Evolutionary conservation across 2,113 vertebrate genomes (phyloP).

Genomic region (Aythya baeri): DNA sequence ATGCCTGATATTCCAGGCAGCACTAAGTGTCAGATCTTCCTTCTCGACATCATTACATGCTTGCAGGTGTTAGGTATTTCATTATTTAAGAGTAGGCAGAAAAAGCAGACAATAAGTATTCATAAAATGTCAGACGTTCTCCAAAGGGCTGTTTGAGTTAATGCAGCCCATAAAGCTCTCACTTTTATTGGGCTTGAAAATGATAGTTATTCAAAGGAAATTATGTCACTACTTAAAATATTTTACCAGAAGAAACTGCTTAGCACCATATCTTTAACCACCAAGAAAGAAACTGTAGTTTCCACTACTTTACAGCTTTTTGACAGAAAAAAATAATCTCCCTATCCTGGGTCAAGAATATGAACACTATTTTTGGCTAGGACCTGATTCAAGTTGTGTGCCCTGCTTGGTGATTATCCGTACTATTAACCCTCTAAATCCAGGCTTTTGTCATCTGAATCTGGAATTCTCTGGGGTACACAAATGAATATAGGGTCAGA

Average conservation of each 20-base stretch:
- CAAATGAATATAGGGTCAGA: rapidly evolving
- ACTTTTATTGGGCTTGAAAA: slow-evolving; percentile 43
- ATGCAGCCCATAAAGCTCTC: slow-evolving; percentile 4
- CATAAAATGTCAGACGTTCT: slow-evolving; percentile 44
- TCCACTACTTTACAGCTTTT: neutral
- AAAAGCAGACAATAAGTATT: slow-evolving; percentile 36
- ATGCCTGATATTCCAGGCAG: slow-evolving; percentile 15
- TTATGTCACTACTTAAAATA: slow-evolving; percentile 62
- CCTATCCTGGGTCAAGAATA: neutral
- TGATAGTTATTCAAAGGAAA: slow-evolving; percentile 55
- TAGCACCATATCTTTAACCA: slow-evolving; percentile 9
- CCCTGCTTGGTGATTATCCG: neutral
- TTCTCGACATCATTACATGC: neutral
- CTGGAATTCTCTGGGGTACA: neutral
- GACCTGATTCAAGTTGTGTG: neutral
- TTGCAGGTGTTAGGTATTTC: slow-evolving; percentile 15
- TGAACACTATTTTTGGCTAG: neutral
- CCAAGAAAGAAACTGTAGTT: neutral
- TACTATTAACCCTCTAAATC: rapidly evolving
- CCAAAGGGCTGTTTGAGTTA: slow-evolving; percentile 31
- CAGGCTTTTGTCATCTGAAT: neutral
- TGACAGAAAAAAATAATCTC: neutral
- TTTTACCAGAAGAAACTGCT: slow-evolving; percentile 61
- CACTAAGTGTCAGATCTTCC: neutral
- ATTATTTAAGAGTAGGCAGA: slow-evolving; percentile 32